Conservation (phyloP, 2,888 invertebrate genomes). For the Chymomyza amoena region DNA sequence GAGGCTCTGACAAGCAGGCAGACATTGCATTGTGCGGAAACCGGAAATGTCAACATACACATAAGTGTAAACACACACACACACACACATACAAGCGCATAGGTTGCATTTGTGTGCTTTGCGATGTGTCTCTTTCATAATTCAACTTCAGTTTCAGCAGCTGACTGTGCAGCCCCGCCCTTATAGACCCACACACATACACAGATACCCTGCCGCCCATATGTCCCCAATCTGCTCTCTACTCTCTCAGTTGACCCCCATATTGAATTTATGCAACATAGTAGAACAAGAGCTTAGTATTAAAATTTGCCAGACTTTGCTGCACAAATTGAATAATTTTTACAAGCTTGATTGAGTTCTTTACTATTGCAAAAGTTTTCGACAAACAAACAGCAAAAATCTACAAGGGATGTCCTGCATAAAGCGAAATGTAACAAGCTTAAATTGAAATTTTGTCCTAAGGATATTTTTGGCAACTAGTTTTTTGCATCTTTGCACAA, state of each 20-base stretch:
- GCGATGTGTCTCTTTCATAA: constrained; percentile 51
- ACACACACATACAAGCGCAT: background rate
- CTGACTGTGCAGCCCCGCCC: constrained; percentile 42
- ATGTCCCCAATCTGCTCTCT: no score
- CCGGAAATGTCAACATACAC: constrained; percentile 21
- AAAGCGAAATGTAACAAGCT: background rate
- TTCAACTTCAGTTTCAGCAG: constrained; percentile 49
- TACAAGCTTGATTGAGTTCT: constrained; percentile 1
- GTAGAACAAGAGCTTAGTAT: constrained; percentile 1
- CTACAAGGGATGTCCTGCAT: background rate
- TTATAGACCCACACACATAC: constrained; percentile 3
- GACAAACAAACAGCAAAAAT: background rate
- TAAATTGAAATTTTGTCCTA: background rate
- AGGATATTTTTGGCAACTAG: background rate
- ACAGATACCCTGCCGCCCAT: constrained; percentile 6
- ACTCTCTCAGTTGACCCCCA: background rate
- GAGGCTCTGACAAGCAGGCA: background rate
- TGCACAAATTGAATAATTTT: constrained; percentile 4
- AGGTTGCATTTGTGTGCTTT: background rate
- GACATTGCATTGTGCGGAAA: constrained; percentile 7
- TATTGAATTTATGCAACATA: constrained; percentile 7
- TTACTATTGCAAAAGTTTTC: background rate
- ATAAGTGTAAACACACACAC: background rate
- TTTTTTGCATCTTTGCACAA: background rate
- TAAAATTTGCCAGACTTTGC: constrained; percentile 4